phyloP scores from a whole-genome alignment of 1,140 invertebrate species.

The Apolygus lucorum region DNA sequence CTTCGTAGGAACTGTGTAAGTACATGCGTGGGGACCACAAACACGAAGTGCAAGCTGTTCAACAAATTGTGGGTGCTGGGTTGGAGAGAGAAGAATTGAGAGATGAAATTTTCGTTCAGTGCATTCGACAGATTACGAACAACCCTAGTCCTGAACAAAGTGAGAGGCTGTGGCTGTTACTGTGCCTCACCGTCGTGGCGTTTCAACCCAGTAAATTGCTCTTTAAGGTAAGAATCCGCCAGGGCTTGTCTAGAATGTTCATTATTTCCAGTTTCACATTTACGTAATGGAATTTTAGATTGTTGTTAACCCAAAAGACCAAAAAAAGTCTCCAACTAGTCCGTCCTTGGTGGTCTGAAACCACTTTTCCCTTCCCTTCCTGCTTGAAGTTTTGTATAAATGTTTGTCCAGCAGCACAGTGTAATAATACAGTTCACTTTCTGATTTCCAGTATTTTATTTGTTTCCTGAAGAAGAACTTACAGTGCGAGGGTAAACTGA shows the following conservation, averaged over 20 bases:
- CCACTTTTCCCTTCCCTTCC: no score
- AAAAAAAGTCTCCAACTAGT: no score
- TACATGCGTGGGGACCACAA: constrained; percentile 79
- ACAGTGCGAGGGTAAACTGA: constrained; percentile 56
- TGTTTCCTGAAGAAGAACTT: constrained; percentile 68
- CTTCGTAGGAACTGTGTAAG: constrained; percentile 73
- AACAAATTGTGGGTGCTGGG: constrained; percentile 74
- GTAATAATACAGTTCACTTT: no score
- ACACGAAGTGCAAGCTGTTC: constrained; percentile 66
- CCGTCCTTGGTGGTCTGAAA: no score
- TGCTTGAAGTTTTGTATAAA: no score
- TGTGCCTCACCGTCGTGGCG: constrained; percentile 80
- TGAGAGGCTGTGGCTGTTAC: constrained; percentile 68
- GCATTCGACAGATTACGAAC: constrained; percentile 61
- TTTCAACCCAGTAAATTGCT: constrained; percentile 86
- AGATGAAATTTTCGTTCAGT: constrained; percentile 83
- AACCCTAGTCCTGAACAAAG: constrained; percentile 45
- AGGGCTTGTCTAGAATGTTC: no score
- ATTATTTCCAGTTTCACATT: no score
- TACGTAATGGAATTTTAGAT: no score
- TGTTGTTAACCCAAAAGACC: no score
- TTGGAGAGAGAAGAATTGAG: constrained; percentile 79
- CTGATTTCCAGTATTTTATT: constrained; percentile 58
- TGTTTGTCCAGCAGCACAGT: no score
- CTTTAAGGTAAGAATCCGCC: constrained; percentile 61